These are phyloP conservation scores for Hyles vespertilio DNA, from an alignment of 1,140 invertebrate species.

Conservation along the genomic window DNA sequence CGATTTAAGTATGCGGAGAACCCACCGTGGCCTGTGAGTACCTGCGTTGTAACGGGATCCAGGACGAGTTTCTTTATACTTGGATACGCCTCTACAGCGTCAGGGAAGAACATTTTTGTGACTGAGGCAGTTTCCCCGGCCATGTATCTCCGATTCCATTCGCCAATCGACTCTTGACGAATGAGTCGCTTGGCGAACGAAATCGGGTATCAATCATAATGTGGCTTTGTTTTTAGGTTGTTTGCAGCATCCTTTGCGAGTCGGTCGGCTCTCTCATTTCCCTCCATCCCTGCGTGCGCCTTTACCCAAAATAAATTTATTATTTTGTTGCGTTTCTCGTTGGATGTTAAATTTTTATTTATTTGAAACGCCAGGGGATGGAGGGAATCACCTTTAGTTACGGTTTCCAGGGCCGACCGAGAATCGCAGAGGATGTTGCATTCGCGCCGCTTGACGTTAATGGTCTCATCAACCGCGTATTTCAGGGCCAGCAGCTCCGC, in stretches of 20 bases:
- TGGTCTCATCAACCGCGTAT: not conserved
- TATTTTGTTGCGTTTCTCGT: not conserved
- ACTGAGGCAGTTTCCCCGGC: not conserved
- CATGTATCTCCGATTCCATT: not conserved
- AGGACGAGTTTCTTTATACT: not conserved
- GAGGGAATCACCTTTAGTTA: constrained; percentile 1
- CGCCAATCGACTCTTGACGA: not conserved
- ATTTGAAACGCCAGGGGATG: no score
- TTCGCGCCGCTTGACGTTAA: no score
- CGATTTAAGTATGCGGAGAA: not conserved
- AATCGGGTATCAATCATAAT: constrained; percentile 1
- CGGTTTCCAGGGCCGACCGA: constrained; percentile 18
- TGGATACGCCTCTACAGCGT: not conserved
- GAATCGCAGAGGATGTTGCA: constrained; percentile 22
- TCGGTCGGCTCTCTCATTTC: not conserved
- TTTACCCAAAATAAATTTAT: not conserved
- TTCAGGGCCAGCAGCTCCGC: constrained; percentile 18
- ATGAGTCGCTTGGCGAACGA: not conserved
- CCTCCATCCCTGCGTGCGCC: not conserved
- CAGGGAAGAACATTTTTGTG: not conserved
- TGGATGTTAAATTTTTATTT: no score
- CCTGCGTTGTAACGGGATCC: not conserved
- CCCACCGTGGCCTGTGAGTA: not conserved
- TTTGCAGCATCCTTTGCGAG: not conserved
- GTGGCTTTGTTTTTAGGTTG: not conserved